phyloP scores from a whole-genome alignment of 2,888 invertebrate species.

The Melieria picta region DNA sequence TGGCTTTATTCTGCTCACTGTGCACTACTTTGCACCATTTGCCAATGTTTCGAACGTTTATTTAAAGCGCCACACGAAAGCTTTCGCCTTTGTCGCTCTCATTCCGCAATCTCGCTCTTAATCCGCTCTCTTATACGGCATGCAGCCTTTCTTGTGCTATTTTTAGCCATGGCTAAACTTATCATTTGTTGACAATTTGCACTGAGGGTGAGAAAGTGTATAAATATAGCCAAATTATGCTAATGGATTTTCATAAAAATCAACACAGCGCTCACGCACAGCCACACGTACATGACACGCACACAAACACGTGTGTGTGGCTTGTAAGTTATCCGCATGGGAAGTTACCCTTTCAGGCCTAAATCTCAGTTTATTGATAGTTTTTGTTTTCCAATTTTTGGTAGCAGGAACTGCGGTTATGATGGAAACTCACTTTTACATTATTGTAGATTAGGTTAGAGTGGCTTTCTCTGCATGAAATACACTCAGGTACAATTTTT shows the following conservation, averaged over 20 bases:
- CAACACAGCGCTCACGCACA: constrained; percentile 10
- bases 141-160: not conserved
- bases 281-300: too few species aligned
- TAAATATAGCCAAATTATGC: constrained; percentile 14
- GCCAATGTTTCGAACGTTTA: too few species aligned
- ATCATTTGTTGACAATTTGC: constrained; percentile 32
- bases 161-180: constrained; percentile 9
- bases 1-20: not conserved
- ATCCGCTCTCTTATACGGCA: not conserved
- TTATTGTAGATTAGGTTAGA: too few species aligned
- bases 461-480: too few species aligned
- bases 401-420: too few species aligned
- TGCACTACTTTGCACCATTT: not conserved
- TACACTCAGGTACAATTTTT: too few species aligned
- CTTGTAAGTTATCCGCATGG: too few species aligned
- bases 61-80: too few species aligned
- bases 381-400: too few species aligned
- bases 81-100: not conserved
- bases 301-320: not conserved
- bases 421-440: too few species aligned
- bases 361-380: too few species aligned
- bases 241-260: constrained; percentile 30
- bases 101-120: not conserved
- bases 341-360: too few species aligned
- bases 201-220: not conserved